These are phyloP conservation scores for Gila robusta DNA, from an alignment of 2,797 vertebrate species.

Conservation along the genomic window DNA sequence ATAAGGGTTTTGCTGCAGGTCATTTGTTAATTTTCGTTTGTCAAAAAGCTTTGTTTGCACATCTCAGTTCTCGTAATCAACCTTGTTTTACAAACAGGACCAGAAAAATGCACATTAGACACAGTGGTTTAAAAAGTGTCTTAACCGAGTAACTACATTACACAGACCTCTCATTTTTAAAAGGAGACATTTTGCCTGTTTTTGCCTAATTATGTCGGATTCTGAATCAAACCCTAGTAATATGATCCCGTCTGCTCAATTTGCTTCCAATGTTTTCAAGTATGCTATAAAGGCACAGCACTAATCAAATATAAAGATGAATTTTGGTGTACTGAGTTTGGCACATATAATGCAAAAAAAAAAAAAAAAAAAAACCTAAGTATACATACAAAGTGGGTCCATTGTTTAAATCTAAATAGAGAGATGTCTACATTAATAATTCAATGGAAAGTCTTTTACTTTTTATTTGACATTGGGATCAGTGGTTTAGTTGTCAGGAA, in stretches of 20 bases:
- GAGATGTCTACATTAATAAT: background rate
- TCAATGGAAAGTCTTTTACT: background rate
- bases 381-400: background rate
- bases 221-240: background rate
- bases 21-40: background rate
- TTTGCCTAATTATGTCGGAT: constrained; percentile 12
- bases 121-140: constrained; percentile 21
- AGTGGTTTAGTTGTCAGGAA: background rate
- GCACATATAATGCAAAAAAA: background rate
- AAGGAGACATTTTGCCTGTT: background rate
- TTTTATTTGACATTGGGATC: constrained; percentile 1
- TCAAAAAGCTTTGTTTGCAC: background rate
- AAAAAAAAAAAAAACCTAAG: background rate
- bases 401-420: constrained; percentile 10
- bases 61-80: background rate
- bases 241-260: background rate
- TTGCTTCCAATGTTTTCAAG: background rate
- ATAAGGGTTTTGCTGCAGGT: background rate
- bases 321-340: background rate
- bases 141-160: constrained; percentile 7
- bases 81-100: background rate
- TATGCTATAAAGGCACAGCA: background rate
- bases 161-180: background rate
- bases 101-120: background rate
- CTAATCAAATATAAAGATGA: background rate